Conservation (phyloP, 2,888 invertebrate species). For the Folsomia manolachei region DNA sequence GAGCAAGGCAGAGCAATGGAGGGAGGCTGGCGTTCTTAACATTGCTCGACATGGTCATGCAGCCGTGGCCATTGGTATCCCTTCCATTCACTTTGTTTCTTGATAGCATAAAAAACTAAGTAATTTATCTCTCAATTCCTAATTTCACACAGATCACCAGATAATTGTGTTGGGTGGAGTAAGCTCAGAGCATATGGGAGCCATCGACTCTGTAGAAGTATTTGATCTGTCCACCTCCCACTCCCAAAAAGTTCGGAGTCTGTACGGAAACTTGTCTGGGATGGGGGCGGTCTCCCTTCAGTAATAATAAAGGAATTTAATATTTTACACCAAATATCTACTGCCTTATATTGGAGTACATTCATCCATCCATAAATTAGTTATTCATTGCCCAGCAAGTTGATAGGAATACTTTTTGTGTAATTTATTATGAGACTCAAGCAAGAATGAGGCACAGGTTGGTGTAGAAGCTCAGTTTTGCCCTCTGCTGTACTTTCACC, state of each 20-base stretch:
- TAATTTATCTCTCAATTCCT: constrained; percentile 11
- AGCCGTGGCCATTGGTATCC: constrained; percentile 63
- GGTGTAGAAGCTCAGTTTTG: neutral
- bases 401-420: no score
- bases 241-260: constrained; percentile 54
- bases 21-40: constrained; percentile 62
- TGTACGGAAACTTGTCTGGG: constrained; percentile 15
- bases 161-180: constrained; percentile 67
- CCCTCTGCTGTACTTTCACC: neutral
- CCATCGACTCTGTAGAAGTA: constrained; percentile 66
- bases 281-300: constrained; percentile 12
- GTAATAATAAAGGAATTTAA: no score
- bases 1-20: constrained; percentile 62
- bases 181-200: constrained; percentile 64
- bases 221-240: constrained; percentile 56
- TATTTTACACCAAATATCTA: no score
- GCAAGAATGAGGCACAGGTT: neutral
- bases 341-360: no score
- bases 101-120: neutral
- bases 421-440: no score
- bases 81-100: neutral
- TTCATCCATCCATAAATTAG: no score
- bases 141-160: constrained; percentile 55
- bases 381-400: no score
- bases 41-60: constrained; percentile 67